Conservation (phyloP, 2,797 vertebrate genomes). For the Paratrypauchen microcephalus region DNA sequence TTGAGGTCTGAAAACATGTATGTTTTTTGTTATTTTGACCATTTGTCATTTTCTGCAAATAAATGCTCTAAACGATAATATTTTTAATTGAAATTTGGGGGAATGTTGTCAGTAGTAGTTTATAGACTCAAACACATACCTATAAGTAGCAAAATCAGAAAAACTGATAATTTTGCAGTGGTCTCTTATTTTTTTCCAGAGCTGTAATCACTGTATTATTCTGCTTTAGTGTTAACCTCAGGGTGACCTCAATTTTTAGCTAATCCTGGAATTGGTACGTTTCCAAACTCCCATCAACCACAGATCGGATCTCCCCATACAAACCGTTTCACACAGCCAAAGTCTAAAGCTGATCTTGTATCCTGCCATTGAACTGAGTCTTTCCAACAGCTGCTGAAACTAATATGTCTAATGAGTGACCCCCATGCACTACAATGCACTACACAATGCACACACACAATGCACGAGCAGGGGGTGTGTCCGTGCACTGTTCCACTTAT, state of each 20-base stretch:
- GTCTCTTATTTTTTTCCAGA: too few species aligned
- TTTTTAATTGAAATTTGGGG: too few species aligned
- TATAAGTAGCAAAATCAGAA: too few species aligned
- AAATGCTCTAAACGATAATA: too few species aligned
- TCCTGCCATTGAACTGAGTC: conserved; percentile 52
- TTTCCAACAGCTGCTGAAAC: conserved; percentile 65
- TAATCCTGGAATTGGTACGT: not conserved
- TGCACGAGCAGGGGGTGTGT: conserved; percentile 17
- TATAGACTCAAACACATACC: too few species aligned
- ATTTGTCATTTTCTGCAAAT: too few species aligned
- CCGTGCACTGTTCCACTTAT: conserved; percentile 41
- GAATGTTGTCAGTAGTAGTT: too few species aligned
- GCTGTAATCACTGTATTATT: not conserved
- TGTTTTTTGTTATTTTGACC: too few species aligned
- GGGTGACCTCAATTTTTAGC: not conserved
- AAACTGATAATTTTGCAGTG: too few species aligned
- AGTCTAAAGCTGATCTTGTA: conserved; percentile 38
- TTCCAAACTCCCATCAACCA: not conserved
- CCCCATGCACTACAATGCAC: conserved; percentile 22
- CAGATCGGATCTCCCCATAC: not conserved
- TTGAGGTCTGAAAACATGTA: too few species aligned
- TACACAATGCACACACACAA: conserved; percentile 28
- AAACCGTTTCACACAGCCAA: not conserved
- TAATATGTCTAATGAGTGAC: conserved; percentile 74
- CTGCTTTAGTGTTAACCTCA: not conserved